These are phyloP conservation scores for Thera britannica DNA, from an alignment of 2,888 invertebrate genomes.

Conservation along the genomic window DNA sequence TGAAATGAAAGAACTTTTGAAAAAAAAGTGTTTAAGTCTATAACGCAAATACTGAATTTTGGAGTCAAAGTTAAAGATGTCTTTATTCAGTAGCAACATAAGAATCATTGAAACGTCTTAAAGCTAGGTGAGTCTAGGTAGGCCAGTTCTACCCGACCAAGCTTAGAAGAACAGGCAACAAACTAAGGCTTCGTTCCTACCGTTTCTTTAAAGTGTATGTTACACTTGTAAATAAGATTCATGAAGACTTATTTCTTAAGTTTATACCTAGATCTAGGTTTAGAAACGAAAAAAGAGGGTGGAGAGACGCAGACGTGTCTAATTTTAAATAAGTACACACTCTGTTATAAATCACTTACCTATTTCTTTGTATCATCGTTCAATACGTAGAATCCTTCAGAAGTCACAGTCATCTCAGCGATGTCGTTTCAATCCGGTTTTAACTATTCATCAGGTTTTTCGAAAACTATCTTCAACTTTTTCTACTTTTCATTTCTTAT, in stretches of 20 bases:
- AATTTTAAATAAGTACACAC: not conserved
- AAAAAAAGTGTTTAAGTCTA: not conserved
- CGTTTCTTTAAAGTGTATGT: no score
- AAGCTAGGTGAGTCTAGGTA: no score
- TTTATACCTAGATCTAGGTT: not conserved
- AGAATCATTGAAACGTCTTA: no score
- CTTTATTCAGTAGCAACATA: no score
- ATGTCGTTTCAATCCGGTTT: conserved; percentile 47
- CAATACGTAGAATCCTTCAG: conserved; percentile 61
- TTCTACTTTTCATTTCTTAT: conserved; percentile 56
- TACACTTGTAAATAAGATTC: not conserved
- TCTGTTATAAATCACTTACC: conserved; percentile 64
- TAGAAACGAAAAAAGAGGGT: not conserved
- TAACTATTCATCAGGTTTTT: conserved; percentile 45
- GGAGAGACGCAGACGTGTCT: not conserved
- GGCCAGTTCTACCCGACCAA: no score
- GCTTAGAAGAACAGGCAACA: no score
- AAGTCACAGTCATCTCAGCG: conserved; percentile 49
- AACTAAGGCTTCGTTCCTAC: no score
- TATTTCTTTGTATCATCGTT: conserved; percentile 76
- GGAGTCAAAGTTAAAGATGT: not conserved
- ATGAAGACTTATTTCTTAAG: not conserved
- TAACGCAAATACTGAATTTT: not conserved
- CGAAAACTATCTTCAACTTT: conserved; percentile 50
- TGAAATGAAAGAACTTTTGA: not conserved